A percentile compares a stretch with the other conserved stretches of the same genome.
Conservation (phyloP, 2,797 vertebrate species). For the Sarcoramphus papa region DNA sequence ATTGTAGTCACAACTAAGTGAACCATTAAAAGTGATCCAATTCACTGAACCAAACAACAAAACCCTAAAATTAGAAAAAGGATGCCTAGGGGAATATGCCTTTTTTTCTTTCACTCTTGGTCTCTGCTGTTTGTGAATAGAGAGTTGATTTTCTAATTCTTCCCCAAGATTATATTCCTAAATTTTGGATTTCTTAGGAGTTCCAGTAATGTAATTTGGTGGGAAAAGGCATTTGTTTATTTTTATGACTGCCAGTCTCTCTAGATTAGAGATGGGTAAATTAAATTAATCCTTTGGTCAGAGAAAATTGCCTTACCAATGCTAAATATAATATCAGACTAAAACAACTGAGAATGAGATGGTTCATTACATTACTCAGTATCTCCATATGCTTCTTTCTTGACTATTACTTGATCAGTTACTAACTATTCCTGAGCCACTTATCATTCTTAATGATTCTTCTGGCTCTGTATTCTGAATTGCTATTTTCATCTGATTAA, state of each 20-base stretch:
- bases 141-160: background rate
- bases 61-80: constrained; percentile 32
- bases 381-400: background rate
- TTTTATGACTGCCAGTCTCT: constrained; percentile 4
- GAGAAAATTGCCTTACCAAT: background rate
- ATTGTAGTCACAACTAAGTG: background rate
- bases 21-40: constrained; percentile 26
- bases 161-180: background rate
- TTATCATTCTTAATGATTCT: background rate
- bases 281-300: background rate
- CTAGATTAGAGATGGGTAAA: background rate
- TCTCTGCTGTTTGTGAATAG: background rate
- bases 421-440: background rate
- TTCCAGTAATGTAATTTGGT: background rate
- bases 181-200: background rate
- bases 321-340: background rate
- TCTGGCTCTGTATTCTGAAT: constrained; percentile 28
- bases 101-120: background rate
- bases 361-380: background rate
- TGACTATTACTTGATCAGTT: background rate
- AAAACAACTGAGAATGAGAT: background rate
- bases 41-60: constrained; percentile 24
- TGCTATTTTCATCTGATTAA: constrained; percentile 34
- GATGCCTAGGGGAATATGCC: background rate
- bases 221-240: background rate